Percentiles rank a stretch among this genome's conserved stretches.
Conservation (phyloP, 2,113 vertebrate genomes). For the Eretmochelys imbricata region DNA sequence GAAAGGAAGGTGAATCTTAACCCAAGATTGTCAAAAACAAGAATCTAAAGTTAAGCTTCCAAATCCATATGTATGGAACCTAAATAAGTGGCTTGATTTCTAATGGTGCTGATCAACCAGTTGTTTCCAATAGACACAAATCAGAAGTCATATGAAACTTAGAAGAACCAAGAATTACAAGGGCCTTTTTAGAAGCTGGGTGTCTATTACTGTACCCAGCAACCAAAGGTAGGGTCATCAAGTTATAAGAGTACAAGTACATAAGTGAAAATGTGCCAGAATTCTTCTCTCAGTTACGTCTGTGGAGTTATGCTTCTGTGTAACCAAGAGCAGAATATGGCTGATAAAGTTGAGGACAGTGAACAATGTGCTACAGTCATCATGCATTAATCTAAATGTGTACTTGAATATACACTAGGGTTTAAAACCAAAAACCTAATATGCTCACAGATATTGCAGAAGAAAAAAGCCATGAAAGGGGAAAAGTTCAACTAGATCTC, state of each 20-base stretch:
- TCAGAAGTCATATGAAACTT: not conserved
- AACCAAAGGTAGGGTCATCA: not conserved
- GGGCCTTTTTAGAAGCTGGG: not conserved
- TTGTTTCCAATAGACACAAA: not conserved
- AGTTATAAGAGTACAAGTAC: not conserved
- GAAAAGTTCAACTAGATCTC: constrained; percentile 20
- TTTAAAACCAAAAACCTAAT: not conserved
- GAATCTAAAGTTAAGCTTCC: not conserved
- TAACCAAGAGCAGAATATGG: not conserved
- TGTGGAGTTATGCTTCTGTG: not conserved
- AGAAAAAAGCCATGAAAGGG: not conserved
- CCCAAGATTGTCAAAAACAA: not conserved
- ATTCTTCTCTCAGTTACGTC: not conserved
- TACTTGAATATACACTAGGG: not conserved
- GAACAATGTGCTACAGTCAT: not conserved
- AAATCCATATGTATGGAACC: not conserved
- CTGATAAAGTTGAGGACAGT: not conserved
- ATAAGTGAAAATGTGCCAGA: not conserved
- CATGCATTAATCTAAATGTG: constrained; percentile 11
- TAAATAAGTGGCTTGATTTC: not conserved
- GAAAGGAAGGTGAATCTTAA: not conserved
- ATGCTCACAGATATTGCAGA: not conserved
- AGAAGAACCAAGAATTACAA: not conserved
- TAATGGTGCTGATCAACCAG: not conserved
- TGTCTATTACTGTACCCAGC: not conserved